Percentiles rank a stretch among this genome's conserved stretches.
Evolutionary conservation across 2,113 vertebrate species (phyloP).

Genomic region (Oceanodroma tethys): DNA sequence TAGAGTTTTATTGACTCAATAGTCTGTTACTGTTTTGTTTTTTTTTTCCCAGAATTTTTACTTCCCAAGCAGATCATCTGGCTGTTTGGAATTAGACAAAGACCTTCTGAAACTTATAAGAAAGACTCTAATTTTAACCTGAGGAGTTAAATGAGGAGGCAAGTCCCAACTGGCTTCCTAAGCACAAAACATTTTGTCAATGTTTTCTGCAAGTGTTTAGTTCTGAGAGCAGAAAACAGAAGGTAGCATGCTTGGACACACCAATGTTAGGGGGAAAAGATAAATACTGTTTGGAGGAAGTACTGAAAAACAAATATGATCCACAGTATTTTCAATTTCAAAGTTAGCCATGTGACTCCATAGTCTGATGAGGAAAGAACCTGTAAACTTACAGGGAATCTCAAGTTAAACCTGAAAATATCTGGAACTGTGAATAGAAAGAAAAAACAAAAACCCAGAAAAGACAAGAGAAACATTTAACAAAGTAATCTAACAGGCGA

Average conservation of each 20-base stretch:
- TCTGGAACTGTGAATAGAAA: background rate
- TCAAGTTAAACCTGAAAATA: background rate
- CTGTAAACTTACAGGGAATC: background rate
- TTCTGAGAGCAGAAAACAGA: background rate
- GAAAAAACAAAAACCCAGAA: background rate
- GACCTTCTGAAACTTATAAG: background rate
- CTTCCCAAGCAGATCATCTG: background rate
- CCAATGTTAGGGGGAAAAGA: background rate
- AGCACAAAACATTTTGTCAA: background rate
- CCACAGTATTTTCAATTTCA: background rate
- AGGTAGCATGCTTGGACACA: background rate
- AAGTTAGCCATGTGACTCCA: background rate
- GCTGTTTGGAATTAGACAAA: background rate
- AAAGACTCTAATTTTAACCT: background rate
- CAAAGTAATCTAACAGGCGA: background rate
- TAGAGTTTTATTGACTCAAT: background rate
- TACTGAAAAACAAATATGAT: background rate
- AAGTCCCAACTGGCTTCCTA: background rate
- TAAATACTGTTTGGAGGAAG: background rate
- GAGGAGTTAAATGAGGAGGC: background rate
- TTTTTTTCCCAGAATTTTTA: background rate
- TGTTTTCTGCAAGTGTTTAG: background rate
- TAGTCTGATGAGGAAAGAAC: background rate
- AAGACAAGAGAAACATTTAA: background rate
- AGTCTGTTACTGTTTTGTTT: background rate